Evolutionary conservation across 1,140 invertebrate genomes (phyloP).

Genomic region (Orchesella cincta): DNA sequence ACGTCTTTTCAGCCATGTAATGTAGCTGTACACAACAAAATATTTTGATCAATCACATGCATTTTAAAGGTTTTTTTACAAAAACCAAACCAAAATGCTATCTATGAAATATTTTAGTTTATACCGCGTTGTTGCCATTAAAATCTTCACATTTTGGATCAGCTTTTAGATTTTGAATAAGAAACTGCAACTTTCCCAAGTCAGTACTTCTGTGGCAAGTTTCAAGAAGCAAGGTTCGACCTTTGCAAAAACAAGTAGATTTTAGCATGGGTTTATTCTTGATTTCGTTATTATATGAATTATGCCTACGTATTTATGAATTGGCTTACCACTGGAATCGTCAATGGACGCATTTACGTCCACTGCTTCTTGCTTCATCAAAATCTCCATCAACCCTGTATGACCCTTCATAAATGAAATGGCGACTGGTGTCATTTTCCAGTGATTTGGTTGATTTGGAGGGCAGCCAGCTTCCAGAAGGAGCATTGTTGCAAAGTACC

Average conservation of each 20-base stretch:
- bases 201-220: neutral
- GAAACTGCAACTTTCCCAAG: constrained; percentile 55
- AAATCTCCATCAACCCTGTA: constrained; percentile 59
- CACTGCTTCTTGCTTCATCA: constrained; percentile 57
- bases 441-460: constrained; percentile 58
- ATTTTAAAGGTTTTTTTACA: neutral
- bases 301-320: neutral
- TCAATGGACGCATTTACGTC: constrained; percentile 60
- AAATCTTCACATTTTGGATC: constrained; percentile 56
- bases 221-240: neutral
- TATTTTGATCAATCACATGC: neutral
- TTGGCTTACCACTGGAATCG: constrained; percentile 39
- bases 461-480: constrained; percentile 60
- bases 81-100: neutral
- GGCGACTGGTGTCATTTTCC: constrained; percentile 60
- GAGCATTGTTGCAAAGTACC: constrained; percentile 60
- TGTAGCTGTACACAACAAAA: constrained; percentile 34
- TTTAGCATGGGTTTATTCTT: neutral
- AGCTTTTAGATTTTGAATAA: constrained; percentile 57
- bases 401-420: constrained; percentile 62
- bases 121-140: constrained; percentile 58
- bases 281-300: too few species aligned
- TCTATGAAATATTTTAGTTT: constrained; percentile 37
- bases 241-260: neutral
- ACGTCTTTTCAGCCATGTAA: constrained; percentile 27